Base-by-base conservation (phyloP, 2,113 vertebrate genomes). In the Heterotis niloticus region DNA sequence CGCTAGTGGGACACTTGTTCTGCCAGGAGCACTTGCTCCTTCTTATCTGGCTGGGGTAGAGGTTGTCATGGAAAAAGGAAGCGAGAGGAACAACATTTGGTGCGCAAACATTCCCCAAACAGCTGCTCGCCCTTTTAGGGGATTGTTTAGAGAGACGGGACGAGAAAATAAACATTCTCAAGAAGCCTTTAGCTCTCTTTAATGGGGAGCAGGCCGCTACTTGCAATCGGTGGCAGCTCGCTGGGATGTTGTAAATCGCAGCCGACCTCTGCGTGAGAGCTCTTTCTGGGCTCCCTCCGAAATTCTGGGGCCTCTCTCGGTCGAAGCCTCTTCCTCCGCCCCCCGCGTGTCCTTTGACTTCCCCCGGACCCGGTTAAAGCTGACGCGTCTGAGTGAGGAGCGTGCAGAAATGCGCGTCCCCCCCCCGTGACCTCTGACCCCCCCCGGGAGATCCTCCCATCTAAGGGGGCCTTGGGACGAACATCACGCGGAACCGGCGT, bases 41-140 rank as follows among this genome's bases (percentile, higher is more conserved):
- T 66, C 75, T 78, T 82, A 81, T 83, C 82, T 82, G 82, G 79
- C 64, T 80, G 64, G 5, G 72, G 71, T 79, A 34, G 78, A 76
- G 57, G 79, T 84, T 82, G 83, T 81, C 85, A 85, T 87, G 86
- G 83, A 84, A 81, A 84, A 60, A 67, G 34, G 20, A 24, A 77
- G 52, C 20, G 51, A 44, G 62, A 66, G 89, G 88, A 88, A 88
- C 90, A 89, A 87, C 84, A 86, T 89, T 92, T 89, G 87, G 89
- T 91, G 89, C 88, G 88, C 84, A 86, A 91, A 90, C 87, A 87
- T 79, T 89, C 88, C 87, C 90, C 92, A 93, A 93, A 93, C 92
- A 93, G 90, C 88, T 88, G 86, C 83, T 79, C 87, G 89, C 86
- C 92, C 92, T 93, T 93, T 93, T 93, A 91, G 92, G 92, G 92